Evolutionary conservation across 2,113 vertebrate species (phyloP).

Genomic region (Accipiter cooperii): DNA sequence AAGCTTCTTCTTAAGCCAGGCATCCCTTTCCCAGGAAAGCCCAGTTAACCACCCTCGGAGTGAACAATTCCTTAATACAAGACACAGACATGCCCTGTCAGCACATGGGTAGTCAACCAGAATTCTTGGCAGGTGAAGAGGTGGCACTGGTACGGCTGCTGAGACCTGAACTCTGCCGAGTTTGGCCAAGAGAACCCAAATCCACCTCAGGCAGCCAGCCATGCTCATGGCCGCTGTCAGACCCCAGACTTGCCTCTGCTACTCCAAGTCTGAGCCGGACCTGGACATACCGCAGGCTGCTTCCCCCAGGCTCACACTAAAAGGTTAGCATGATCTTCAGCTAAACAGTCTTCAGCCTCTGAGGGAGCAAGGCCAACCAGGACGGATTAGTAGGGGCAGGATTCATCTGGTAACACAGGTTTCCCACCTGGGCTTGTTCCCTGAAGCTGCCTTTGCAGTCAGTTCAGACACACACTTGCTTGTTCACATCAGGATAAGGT

Average conservation of each 20-base stretch:
- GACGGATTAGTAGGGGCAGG: neutral
- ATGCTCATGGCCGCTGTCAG: neutral
- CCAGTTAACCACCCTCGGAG: neutral
- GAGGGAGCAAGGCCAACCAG: neutral
- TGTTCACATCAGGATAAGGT: neutral
- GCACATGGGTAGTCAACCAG: neutral
- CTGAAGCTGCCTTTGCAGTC: neutral
- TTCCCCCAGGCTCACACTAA: neutral
- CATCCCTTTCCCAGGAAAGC: neutral
- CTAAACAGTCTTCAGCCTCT: neutral
- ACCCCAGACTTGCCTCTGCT: neutral
- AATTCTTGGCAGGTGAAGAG: neutral
- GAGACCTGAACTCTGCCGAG: neutral
- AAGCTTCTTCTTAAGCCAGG: neutral
- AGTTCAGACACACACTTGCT: neutral
- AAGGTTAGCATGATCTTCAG: neutral
- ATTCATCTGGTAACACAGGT: neutral
- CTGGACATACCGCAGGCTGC: neutral
- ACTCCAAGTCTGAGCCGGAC: neutral
- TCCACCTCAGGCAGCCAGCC: neutral
- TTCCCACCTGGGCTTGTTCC: neutral
- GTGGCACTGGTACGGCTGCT: neutral
- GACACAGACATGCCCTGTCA: neutral
- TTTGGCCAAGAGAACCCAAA: neutral
- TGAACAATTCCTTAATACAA: neutral